Evolutionary conservation across 2,888 invertebrate species (phyloP), one percentile per base, ranked within the genome.

Genomic region (Nyleta sp.): DNA sequence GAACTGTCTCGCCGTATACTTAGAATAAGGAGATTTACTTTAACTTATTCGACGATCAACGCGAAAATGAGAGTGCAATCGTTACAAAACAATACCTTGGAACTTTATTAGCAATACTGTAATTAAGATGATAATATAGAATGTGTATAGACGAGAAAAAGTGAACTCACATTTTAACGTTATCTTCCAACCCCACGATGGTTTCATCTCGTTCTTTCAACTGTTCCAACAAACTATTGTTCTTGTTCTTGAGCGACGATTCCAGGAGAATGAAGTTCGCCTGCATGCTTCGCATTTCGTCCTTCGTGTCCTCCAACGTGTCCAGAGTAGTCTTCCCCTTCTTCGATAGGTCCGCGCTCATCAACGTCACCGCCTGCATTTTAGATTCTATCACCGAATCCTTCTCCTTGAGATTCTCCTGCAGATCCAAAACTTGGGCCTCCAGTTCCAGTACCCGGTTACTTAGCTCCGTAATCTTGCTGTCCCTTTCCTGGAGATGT

Each of bases 351-450:
- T 94, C 95, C 83, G 95, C 95, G 5, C 95, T 94, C 93, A 96
- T 94, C 46, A 96, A 91, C 15, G 95, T 94, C 44, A 95, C 93
- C 24, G 97, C 96, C 91, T 94, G 94, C 84, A 96, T 96, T 88
- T 96, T 93, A 4, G 96, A 94, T 89, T 95, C 94, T 85, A 97
- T 95, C 57, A 97, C 95, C 85, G 95, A 95, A 91, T 96, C 96
- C 89, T 96, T 95, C 91, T 96, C 96, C 86, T 94, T 94, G 2
- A 96, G 92, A 90, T 94, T 94, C 88, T 97, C 97, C 91, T 96
- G 95, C 55, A 96, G 92, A 89, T 98, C 97, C 80, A 97, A 90
- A 52, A 97, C 93, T 76, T 93, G 93, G 7, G 94, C 93, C 90
- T 97, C 96, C 88, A 96, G 92, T 84, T 95, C 95, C 82, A 94